A percentile compares a stretch with the other conserved stretches of the same genome.
Evolutionary conservation across 2,888 invertebrate species (phyloP).

Genomic region (Caenorhabditis afra): DNA sequence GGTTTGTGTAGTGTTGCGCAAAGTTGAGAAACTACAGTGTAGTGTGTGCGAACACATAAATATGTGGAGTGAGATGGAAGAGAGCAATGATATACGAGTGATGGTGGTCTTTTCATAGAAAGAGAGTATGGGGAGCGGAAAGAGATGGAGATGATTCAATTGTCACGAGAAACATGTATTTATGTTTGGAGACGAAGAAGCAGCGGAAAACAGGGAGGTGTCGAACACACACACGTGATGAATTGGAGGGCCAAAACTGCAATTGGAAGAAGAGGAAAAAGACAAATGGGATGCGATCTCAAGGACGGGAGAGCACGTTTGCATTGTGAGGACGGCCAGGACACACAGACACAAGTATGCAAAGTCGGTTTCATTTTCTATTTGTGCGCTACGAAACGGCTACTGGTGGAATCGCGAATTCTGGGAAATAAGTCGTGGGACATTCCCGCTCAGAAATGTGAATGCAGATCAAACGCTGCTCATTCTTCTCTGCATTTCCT

Average conservation of each 20-base stretch:
- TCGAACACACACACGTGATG: not conserved
- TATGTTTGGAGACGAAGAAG: slow-evolving; percentile 14
- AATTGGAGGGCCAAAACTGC: not conserved
- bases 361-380: no score
- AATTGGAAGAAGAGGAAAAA: not conserved
- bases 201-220: not conserved
- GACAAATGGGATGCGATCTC: not conserved
- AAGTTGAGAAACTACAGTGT: slow-evolving; percentile 28
- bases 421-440: no score
- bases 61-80: not conserved
- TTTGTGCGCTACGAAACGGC: no score
- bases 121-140: not conserved
- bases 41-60: not conserved
- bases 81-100: not conserved
- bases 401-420: no score
- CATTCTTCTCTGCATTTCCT: not conserved
- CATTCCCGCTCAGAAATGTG: no score
- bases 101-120: not conserved
- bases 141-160: not conserved
- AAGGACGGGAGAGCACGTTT: not conserved
- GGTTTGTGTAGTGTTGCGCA: slow-evolving; percentile 18
- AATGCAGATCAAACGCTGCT: no score
- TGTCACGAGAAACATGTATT: slow-evolving; percentile 28
- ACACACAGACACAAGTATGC: no score
- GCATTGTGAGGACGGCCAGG: not conserved